Evolutionary conservation across 2,113 vertebrate species (phyloP).

Genomic region (Leucosticte australis): DNA sequence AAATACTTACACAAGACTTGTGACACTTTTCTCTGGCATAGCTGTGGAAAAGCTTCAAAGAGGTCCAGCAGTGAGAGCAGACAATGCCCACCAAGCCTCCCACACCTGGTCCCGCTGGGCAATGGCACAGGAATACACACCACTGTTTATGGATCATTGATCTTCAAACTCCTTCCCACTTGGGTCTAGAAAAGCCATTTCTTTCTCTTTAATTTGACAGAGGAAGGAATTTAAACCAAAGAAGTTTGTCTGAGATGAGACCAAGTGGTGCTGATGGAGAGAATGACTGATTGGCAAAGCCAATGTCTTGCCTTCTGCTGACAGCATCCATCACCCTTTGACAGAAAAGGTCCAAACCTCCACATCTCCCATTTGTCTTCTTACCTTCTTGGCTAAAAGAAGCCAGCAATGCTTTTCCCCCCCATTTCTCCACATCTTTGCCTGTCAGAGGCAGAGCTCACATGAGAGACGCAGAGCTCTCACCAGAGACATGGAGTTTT

Average conservation of each 20-base stretch:
- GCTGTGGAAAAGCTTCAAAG: neutral
- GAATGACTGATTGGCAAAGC: neutral
- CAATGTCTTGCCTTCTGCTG: neutral
- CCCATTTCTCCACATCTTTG: neutral
- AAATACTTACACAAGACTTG: neutral
- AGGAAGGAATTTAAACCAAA: neutral
- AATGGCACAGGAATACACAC: fast-evolving
- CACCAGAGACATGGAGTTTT: neutral
- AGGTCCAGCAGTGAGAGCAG: neutral
- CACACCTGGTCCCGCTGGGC: neutral
- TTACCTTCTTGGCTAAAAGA: neutral
- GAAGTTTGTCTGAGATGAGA: neutral
- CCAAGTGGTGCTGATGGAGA: neutral
- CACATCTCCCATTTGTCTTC: neutral
- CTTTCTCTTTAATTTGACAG: neutral
- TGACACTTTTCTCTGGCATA: neutral
- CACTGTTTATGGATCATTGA: neutral
- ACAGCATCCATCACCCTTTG: neutral
- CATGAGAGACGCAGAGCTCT: neutral
- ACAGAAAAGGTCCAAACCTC: neutral
- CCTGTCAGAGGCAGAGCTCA: neutral
- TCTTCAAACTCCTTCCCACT: neutral
- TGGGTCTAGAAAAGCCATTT: neutral
- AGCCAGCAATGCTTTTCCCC: neutral
- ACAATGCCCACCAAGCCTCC: neutral